Evolutionary conservation across 2,888 invertebrate genomes (phyloP), one percentile per base, ranked within the genome.

Genomic region (Dromius quadrimaculatus): DNA sequence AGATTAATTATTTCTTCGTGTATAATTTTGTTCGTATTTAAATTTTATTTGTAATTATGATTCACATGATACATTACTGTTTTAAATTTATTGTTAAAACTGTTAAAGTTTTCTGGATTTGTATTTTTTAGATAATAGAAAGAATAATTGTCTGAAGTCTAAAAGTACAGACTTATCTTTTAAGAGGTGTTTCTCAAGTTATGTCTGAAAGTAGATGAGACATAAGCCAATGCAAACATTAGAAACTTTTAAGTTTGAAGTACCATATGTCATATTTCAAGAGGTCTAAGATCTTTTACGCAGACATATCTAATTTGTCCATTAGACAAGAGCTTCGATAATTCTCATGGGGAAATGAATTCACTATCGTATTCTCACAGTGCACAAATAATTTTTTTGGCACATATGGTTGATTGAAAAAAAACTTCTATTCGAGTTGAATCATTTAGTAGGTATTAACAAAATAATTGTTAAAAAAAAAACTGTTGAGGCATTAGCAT

Each of bases 211-310:
- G 17, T 43, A 43, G 11, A 15, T 19, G 9, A 43, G n/a, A 23
- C 50, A 54, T 54, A 28, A 28, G 23, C 23, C 8, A 23, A 28
- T 8, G 8, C 8, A 28, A 28, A 28, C 28, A 28, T 28, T 28
- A 28, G n/a, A n/a, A n/a, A n/a, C n/a, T n/a, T n/a, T n/a, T n/a
- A 28, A 1, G 8, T n/a, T 54, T 13, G 11, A 41, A 11, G 11
- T 11, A 15, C 50, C 50, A 54, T 54, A 54, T 54, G 50, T 54
- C 28, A 54, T 23, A 54, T 54, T 54, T 54, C 50, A 54, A 54
- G 15, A 23, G 23, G 15, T 50, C n/a, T 22, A 47, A 3, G 8
- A 28, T 28, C 28, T 28, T 28, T 28, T 28, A 28, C 28, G 4
- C 28, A 47, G 15, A 50, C 28, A 23, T 28, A 8, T 54, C 28